Evolutionary conservation across 2,888 invertebrate species (phyloP), one percentile per base, ranked within the genome.

Genomic region (Thymelicus acteon): DNA sequence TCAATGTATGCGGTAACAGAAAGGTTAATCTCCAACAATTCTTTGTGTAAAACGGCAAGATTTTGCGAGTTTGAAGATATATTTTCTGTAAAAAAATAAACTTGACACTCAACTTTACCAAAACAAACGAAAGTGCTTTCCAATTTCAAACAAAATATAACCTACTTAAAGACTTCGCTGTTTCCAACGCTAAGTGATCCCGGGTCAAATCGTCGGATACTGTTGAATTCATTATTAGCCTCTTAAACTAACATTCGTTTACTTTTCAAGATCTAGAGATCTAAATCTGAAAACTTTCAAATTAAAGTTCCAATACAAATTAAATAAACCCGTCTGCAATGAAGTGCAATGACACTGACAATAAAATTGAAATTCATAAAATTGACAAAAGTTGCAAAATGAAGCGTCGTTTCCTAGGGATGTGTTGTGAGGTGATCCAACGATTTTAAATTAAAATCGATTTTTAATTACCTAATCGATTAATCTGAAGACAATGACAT

Each of bases 191-290:
- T 78, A 91, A 86, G 79, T 88, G 80, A 80, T 92, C 90, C 77
- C 88, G 87, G 78, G 83, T 83, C 76, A 88, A 81, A 84, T 92
- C 91, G 74, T 90, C 89, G 79, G 85, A 88, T 81, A 85, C 81
- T 85, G 85, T 83, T 78, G 93, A 93, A 92, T 93, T 90, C 93
- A 93, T 93, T 83, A 91, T 93, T 91, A 80, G 80, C 79, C 80
- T 79, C 66, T 73, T 75, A 73, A 61, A 78, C 76, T 73, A 77
- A 77, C 83, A 85, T 85, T 79, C 76, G 81, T 15, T 54, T 54
- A 65, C 19, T 60, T 64, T 44, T 54, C 40, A 4, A 72, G 68
- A 63, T 73, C 44, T 61, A 44, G 72, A 76, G 52, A 40, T 70
- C 74, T 68, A 75, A 31, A 74, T 78, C 66, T 78, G 48, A 75